A percentile compares a stretch with the other conserved stretches of the same genome.
These are phyloP conservation scores for Hemicentrotus pulcherrimus DNA, from an alignment of 35 echinoderm and acorn worm genomes.

Conservation along the genomic window DNA sequence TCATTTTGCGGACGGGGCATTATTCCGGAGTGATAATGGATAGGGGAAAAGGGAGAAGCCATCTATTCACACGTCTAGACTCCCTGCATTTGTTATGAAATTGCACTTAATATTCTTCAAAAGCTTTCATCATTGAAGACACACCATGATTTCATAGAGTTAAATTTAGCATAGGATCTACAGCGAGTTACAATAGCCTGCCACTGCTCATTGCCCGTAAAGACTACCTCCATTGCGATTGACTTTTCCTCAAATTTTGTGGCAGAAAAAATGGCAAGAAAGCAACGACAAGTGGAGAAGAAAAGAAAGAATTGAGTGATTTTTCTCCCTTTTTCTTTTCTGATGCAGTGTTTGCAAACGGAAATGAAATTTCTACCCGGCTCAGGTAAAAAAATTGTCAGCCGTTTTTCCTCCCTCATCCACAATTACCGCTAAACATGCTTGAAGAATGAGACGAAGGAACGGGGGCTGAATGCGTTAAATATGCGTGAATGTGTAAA, in stretches of 20 bases:
- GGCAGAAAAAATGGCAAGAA: background rate
- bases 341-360: conserved; percentile 7
- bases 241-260: conserved; percentile 13
- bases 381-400: conserved; percentile 10
- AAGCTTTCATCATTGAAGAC: background rate
- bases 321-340: background rate
- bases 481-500: conserved; percentile 3
- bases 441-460: background rate
- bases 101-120: background rate
- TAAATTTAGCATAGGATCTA: background rate
- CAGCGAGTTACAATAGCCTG: background rate
- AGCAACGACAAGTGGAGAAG: background rate
- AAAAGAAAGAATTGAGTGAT: conserved; percentile 3
- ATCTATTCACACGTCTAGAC: background rate
- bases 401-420: background rate
- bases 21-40: background rate
- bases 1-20: too few species aligned
- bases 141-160: background rate
- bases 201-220: background rate
- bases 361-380: conserved; percentile 30
- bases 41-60: background rate
- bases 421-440: conserved; percentile 2
- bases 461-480: background rate
- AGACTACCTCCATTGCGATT: background rate
- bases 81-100: background rate